Conservation (phyloP, 2,888 invertebrate species). For the Congeria kusceri region DNA sequence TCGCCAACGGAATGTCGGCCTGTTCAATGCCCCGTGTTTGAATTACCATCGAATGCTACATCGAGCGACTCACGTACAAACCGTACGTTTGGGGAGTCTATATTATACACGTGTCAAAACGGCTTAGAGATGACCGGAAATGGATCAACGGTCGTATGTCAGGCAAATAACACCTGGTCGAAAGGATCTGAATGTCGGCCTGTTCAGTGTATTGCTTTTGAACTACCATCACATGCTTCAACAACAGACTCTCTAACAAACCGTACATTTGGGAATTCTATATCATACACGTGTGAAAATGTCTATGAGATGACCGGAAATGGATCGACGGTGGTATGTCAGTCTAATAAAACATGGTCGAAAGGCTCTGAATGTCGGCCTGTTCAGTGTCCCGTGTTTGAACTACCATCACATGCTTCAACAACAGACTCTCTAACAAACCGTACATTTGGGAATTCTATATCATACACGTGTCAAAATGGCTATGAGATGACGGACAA, state of each 20-base stretch:
- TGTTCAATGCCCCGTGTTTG: slow-evolving; percentile 4
- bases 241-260: background rate
- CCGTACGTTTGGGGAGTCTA: no score
- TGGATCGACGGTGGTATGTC: slow-evolving; percentile 11
- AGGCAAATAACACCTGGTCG: slow-evolving; percentile 1
- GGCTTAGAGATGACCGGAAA: background rate
- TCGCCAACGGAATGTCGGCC: slow-evolving; percentile 7
- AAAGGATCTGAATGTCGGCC: slow-evolving; percentile 9
- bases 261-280: no score
- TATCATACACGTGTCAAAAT: slow-evolving; percentile 12
- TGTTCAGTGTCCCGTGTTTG: no score
- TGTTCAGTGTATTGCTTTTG: no score
- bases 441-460: slow-evolving; percentile 7
- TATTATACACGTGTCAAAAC: no score
- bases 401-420: no score
- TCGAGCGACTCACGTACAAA: no score
- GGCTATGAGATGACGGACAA: background rate
- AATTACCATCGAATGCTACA: no score
- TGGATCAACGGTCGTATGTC: slow-evolving; percentile 18
- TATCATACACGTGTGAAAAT: slow-evolving; percentile 11
- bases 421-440: no score
- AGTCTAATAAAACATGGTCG: slow-evolving; percentile 2
- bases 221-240: no score
- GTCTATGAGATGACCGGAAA: slow-evolving; percentile 19
- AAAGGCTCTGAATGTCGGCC: slow-evolving; percentile 6